These are phyloP conservation scores for Scaptomyza polygonia DNA, from an alignment of 2,888 invertebrate genomes.

Conservation along the genomic window DNA sequence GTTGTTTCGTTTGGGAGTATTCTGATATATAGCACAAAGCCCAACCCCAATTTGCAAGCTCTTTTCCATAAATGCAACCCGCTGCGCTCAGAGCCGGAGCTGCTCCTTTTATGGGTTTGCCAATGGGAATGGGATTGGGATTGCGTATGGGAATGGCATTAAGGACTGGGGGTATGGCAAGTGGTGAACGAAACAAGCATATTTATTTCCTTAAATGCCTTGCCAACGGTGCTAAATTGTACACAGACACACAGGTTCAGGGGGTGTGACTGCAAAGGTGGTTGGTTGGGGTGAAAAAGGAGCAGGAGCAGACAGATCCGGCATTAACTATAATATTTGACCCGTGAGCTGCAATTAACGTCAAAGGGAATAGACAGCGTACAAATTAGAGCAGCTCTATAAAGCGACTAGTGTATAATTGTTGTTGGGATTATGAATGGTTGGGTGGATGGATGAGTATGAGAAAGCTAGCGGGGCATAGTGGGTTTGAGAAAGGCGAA, in stretches of 20 bases:
- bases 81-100: conserved; percentile 40
- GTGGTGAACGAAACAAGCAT: conserved; percentile 15
- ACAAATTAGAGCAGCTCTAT: conserved; percentile 55
- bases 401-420: conserved; percentile 55
- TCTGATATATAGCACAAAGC: conserved; percentile 9
- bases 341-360: conserved; percentile 74
- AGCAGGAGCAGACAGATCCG: conserved; percentile 5
- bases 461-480: background rate
- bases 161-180: conserved; percentile 10
- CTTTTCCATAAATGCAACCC: conserved; percentile 71
- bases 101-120: conserved; percentile 40
- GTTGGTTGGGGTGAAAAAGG: background rate
- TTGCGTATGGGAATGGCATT: conserved; percentile 1
- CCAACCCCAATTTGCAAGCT: conserved; percentile 77
- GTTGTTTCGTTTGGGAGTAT: conserved; percentile 28
- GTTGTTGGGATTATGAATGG: conserved; percentile 31
- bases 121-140: conserved; percentile 23
- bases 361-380: conserved; percentile 65
- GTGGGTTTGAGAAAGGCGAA: background rate
- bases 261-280: conserved; percentile 38
- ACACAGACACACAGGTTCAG: conserved; percentile 59
- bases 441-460: background rate
- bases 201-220: conserved; percentile 59
- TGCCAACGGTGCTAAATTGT: conserved; percentile 79
- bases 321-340: conserved; percentile 74